phyloP scores from a whole-genome alignment of 1,140 invertebrate species.

The Scaptodrosophila lebanonensis region DNA sequence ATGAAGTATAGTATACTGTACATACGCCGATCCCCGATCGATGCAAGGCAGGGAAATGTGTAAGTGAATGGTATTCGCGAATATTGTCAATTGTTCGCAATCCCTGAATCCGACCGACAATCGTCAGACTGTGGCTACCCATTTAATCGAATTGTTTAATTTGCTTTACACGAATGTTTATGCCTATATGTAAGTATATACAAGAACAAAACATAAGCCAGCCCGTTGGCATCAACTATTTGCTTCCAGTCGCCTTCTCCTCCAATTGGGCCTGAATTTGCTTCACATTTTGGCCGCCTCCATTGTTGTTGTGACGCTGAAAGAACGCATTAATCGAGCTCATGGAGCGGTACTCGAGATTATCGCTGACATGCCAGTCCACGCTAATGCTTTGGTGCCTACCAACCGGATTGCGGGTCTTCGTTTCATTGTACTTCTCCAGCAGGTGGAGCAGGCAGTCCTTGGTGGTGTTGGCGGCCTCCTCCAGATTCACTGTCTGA shows the following conservation, averaged over 20 bases:
- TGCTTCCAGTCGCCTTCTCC: slow-evolving; percentile 71
- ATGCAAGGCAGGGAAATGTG: too few species aligned
- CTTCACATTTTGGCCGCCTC: slow-evolving; percentile 69
- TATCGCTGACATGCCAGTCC: slow-evolving; percentile 73
- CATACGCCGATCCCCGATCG: too few species aligned
- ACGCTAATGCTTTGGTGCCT: slow-evolving; percentile 75
- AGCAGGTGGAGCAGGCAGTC: slow-evolving; percentile 84
- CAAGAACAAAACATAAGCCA: neutral
- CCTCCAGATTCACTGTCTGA: slow-evolving; percentile 79
- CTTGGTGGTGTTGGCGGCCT: slow-evolving; percentile 83
- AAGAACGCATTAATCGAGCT: slow-evolving; percentile 84
- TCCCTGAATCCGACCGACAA: too few species aligned
- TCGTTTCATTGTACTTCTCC: slow-evolving; percentile 84
- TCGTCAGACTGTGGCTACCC: too few species aligned
- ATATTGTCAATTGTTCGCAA: too few species aligned
- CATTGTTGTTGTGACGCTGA: slow-evolving; percentile 80
- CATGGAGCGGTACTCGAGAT: slow-evolving; percentile 80
- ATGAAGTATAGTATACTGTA: too few species aligned
- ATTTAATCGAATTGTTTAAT: too few species aligned
- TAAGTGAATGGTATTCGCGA: too few species aligned
- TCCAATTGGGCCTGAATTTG: slow-evolving; percentile 71
- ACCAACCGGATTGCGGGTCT: slow-evolving; percentile 57
- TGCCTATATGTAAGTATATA: slow-evolving; percentile 8
- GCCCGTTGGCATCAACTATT: slow-evolving; percentile 15
- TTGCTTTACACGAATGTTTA: slow-evolving; percentile 8